Base-by-base conservation (phyloP, 2,888 invertebrate genomes). In the Halictus ligatus region DNA sequence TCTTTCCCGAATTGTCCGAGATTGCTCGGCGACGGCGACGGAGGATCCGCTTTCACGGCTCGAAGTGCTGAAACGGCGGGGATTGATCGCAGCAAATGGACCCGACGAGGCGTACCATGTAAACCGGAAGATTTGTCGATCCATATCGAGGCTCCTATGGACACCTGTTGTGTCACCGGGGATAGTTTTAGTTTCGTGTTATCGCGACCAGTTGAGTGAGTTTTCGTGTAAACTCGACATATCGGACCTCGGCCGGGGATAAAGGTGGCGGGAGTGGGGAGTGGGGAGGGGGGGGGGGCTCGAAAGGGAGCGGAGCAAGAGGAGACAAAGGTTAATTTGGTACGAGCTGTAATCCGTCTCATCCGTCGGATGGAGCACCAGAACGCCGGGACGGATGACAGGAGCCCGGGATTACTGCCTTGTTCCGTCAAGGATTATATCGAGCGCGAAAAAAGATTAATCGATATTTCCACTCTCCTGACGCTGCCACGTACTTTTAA, bases 371-470 rank as follows among this genome's bases (percentile, higher is more conserved):
- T 89, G 89, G 83, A 88, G 86, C 86, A 86, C 82, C 88, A 86
- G 91, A 89, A 89, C 91, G 89, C 89, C 90, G 80, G 91, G 87
- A 86, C 90, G 92, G 92, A 91, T 93, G 93, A 93, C 93, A 93
- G 93, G 92, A 91, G 92, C 91, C 88, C 88, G 93, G 93, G 93
- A 93, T 93, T 93, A 93, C 89, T 92, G 92, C 90, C 94, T 93
- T 94, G 94, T 94, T 94, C 92, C 93, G 92, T 92, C 93, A 91
- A 92, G 94, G 95, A 95, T 95, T 95, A 95, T 95, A 95, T 94
- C 93, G 94, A 94, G 93, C 93, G 93, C 92, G 92, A 94, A 94
- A 89, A 90, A 90, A 93, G 93, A 94, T 94, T 94, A 94, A 94
- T 94, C 93, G 92, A 91, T 89, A 82, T 87, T 87, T 88, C 91